Base-by-base conservation (phyloP, 2,888 invertebrate species). In the Orgyia antiqua region DNA sequence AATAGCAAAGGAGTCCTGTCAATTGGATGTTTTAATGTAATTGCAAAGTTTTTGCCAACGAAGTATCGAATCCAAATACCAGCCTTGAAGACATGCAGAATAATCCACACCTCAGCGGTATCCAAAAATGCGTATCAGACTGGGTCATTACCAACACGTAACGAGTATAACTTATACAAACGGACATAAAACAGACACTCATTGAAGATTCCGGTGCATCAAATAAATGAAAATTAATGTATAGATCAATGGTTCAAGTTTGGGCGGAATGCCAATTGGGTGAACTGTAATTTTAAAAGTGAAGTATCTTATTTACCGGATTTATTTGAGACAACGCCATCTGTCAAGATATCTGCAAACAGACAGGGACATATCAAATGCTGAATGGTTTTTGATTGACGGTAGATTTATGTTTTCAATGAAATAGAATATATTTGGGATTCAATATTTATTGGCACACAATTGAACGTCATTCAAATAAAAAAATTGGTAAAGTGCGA, bases 251-350 rank as follows among this genome's bases (percentile, higher is more conserved):
- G 52, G 47, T 55, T 61, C 57, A 39, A 51, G 27, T 37, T 42
- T 73, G 77, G 78, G 77, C 75, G 43, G 0, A 2, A 2, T 27
- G 73, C 78, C 76, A 77, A 75, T 50, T 58, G 58, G 58, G 51
- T 49, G 45, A 53, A 45, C 42, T 21, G 24, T 26, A 31, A 25
- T 34, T 45, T 39, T 33, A 29, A 42, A 33, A 29, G 15, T n/a
- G n/a, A n/a, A n/a, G 13, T 26, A 35, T 36, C 34, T 41, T 44
- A 36, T 45, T 42, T 30, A 29, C 36, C 15, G 29, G 35, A 29
- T 33, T 24, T 19, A 30, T 31, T 29, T 29, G 27, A 34, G 25
- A 15, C 40, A 37, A 31, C 39, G 36, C 24, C 32, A 32, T n/a
- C n/a, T 25, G 34, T 23, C 27, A 28, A n/a, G 17, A 13, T 6